Evolutionary conservation across 2,113 vertebrate genomes (phyloP).

Genomic region (Meriones unguiculatus): DNA sequence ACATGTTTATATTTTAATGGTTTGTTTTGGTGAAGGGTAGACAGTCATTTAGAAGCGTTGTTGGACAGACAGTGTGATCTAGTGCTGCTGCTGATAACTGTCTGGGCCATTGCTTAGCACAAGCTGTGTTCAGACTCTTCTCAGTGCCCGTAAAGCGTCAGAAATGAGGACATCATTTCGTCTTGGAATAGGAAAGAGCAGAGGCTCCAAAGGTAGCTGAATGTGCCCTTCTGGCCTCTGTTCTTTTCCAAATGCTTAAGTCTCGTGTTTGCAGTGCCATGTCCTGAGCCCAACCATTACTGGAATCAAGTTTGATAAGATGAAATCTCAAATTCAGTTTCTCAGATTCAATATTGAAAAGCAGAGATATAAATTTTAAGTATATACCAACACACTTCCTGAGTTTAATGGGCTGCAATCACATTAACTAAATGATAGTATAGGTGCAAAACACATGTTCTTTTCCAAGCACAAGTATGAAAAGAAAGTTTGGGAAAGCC

Average conservation of each 20-base stretch:
- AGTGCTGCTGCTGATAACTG: background rate
- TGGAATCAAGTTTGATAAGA: background rate
- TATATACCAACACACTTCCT: background rate
- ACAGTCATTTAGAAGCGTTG: background rate
- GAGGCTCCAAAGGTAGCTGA: background rate
- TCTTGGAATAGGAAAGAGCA: background rate
- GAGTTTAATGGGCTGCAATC: background rate
- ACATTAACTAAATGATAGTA: background rate
- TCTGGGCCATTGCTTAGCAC: background rate
- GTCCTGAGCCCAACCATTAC: background rate
- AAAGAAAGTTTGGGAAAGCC: background rate
- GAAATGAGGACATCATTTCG: background rate
- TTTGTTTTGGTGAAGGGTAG: background rate
- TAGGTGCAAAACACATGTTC: background rate
- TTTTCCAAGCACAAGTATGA: background rate
- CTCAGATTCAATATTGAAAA: background rate
- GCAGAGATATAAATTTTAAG: background rate
- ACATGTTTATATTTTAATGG: background rate
- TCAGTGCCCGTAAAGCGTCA: background rate
- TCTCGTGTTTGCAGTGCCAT: background rate
- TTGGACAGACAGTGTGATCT: background rate
- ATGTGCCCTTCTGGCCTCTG: background rate
- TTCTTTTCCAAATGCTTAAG: background rate
- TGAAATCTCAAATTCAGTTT: background rate
- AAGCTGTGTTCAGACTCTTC: background rate